Evolutionary conservation across 2,888 invertebrate genomes (phyloP).

Genomic region (Dryocosmus kuriphilus): DNA sequence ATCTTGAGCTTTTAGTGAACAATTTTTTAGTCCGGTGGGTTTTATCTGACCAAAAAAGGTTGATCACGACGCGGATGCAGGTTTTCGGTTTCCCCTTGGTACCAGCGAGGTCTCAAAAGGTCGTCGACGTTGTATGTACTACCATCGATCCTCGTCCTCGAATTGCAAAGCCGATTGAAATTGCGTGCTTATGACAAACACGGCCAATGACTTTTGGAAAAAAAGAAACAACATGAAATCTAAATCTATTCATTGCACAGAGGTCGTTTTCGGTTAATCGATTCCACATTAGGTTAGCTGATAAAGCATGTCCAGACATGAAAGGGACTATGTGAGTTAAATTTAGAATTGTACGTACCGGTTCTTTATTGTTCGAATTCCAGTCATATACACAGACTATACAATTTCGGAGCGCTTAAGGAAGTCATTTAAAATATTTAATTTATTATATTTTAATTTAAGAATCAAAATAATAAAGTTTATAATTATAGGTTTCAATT

Average conservation of each 20-base stretch:
- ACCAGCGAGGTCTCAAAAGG: conserved; percentile 38
- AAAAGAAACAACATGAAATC: not conserved
- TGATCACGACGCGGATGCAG: conserved; percentile 40
- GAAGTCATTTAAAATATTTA: no score
- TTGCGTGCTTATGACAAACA: conserved; percentile 16
- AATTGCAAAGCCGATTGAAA: conserved; percentile 22
- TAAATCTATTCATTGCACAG: not conserved
- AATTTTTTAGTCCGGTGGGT: conserved; percentile 17
- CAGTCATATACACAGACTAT: not conserved
- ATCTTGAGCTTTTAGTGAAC: not conserved
- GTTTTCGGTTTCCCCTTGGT: conserved; percentile 37
- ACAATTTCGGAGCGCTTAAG: no score
- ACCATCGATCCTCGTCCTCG: conserved; percentile 36
- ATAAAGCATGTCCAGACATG: not conserved
- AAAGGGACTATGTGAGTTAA: not conserved
- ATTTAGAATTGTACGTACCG: not conserved
- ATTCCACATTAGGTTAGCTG: not conserved
- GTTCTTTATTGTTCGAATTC: not conserved
- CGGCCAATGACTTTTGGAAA: not conserved
- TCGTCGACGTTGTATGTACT: conserved; percentile 28
- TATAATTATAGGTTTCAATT: no score
- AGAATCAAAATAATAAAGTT: no score
- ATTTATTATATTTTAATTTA: no score
- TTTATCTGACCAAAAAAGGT: conserved; percentile 28
- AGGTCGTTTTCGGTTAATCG: not conserved